Base-by-base conservation (phyloP, 2,888 invertebrate genomes). In the Pemphredon lugubris region DNA sequence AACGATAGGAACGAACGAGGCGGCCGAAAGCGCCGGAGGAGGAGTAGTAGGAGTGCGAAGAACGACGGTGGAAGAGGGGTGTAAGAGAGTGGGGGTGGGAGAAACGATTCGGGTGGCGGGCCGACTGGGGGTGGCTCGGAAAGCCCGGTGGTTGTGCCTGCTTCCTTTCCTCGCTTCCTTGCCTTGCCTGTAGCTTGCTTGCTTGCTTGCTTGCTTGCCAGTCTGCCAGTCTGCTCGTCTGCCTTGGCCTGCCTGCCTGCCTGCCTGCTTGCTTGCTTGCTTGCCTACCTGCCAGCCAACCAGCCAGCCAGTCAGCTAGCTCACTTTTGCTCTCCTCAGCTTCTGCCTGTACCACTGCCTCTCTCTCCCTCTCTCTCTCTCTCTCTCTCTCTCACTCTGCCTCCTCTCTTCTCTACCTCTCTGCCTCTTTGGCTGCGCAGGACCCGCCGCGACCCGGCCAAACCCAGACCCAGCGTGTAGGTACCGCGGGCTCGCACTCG, bases 391-490 rank as follows among this genome's bases (percentile, higher is more conserved):
- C 30, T 47, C 53, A 9, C 57, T 13, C 57, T 30, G 40, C 13
- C 54, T 32, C 53, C 44, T 26, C 23, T 39, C 55, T 30, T 44
- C 59, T 26, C 70, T 55, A 51, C 44, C 59, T 74, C 59, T 74
- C 45, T 57, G 44, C 57, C 76, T 63, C 71, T 71, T 73, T 65
- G 73, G 73, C 73, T 76, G 82, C 79, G 82, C 82, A 79, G 83
- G 75, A 75, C 73, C 80, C 74, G 75, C 73, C 78, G 76, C 84
- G 84, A 84, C 84, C 84, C 84, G 84, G 84, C 84, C 84, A 84
- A 84, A 84, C 82, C 83, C 83, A 83, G 82, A 82, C 84, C 83
- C 80, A 74, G 84, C 79, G 77, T 76, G 79, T 82, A 80, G 81
- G 73, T 79, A 80, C 80, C 77, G 73, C 76, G 76, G 77, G 79